Evolutionary conservation across 2,797 vertebrate genomes (phyloP).

Genomic region (Perodicticus potto): DNA sequence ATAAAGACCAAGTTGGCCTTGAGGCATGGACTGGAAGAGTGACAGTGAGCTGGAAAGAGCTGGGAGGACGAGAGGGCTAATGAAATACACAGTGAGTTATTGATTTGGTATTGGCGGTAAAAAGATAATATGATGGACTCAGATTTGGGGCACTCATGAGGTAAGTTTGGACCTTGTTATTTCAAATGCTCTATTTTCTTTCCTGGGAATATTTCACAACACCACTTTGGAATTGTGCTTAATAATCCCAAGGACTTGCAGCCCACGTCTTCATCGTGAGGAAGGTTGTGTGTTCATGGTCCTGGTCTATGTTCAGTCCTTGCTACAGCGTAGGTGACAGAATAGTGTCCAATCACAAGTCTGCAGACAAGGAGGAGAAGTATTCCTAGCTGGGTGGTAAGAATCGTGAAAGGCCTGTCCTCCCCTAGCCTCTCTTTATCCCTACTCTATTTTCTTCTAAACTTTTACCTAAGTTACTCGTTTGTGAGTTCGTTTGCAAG

Average conservation of each 20-base stretch:
- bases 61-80: accelerated
- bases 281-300: accelerated
- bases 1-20: not conserved
- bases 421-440: not conserved
- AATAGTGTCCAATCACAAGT: accelerated
- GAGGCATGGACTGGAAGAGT: not conserved
- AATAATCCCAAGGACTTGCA: not conserved
- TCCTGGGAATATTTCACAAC: not conserved
- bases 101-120: not conserved
- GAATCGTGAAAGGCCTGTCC: not conserved
- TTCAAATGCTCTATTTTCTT: not conserved
- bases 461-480: not conserved
- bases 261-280: accelerated
- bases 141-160: not conserved
- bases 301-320: accelerated
- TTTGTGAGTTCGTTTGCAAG: not conserved
- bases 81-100: not conserved
- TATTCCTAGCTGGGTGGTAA: accelerated
- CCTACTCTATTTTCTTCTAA: not conserved
- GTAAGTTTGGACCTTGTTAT: not conserved
- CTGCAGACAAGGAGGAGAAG: accelerated
- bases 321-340: accelerated
- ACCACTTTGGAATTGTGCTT: not conserved
- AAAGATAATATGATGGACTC: accelerated
- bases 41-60: not conserved